A percentile compares a stretch with the other conserved stretches of the same genome.
Conservation (phyloP, 2,888 invertebrate species). For the Lypha dubia region DNA sequence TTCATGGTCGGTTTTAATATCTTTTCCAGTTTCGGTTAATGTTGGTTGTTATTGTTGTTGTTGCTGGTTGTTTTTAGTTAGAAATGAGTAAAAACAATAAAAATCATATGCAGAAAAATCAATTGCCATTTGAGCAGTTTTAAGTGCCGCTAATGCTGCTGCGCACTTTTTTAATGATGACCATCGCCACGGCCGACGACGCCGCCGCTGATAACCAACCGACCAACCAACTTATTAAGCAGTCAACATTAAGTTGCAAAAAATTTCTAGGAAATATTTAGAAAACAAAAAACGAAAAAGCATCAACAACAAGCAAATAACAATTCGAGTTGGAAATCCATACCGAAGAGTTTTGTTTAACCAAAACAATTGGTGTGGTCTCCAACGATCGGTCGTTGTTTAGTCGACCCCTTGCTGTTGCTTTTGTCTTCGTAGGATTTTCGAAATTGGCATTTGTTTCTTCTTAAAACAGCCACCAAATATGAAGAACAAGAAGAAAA, state of each 20-base stretch:
- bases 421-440: constrained; percentile 16
- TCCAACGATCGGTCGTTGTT: not conserved
- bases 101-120: constrained; percentile 48
- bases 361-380: constrained; percentile 67
- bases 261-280: constrained; percentile 54
- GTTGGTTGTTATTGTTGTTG: constrained; percentile 10
- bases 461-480: constrained; percentile 38
- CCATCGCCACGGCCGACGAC: not conserved
- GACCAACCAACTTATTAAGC: constrained; percentile 60
- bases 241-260: constrained; percentile 49
- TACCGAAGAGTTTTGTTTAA: constrained; percentile 15
- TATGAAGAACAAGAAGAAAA: constrained; percentile 34
- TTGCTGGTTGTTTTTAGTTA: constrained; percentile 26
- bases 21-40: not conserved
- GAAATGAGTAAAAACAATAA: constrained; percentile 50
- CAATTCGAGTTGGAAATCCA: constrained; percentile 13
- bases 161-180: constrained; percentile 47
- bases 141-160: constrained; percentile 46
- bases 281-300: not conserved
- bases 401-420: constrained; percentile 48
- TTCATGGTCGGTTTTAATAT: constrained; percentile 53
- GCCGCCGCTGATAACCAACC: no score
- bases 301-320: constrained; percentile 33
- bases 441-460: constrained; percentile 28
- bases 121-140: constrained; percentile 64